These are phyloP conservation scores for Marasmarcha lunaedactyla DNA, from an alignment of 2,888 invertebrate genomes.

Conservation along the genomic window DNA sequence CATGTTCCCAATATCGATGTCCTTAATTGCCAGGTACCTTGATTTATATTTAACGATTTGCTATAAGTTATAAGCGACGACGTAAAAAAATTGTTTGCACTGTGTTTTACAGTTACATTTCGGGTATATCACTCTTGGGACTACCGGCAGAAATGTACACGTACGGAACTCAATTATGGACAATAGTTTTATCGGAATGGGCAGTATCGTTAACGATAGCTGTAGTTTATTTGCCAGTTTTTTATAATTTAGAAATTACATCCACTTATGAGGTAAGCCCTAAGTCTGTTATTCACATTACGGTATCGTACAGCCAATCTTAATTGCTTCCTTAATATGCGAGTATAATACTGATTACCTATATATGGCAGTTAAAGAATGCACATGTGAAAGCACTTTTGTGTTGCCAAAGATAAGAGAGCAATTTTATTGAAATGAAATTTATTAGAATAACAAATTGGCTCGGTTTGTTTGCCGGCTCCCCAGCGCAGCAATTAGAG, in stretches of 20 bases:
- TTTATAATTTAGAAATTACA: conserved; percentile 79
- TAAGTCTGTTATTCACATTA: neutral
- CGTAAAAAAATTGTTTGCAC: neutral
- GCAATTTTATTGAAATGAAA: no score
- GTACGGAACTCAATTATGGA: conserved; percentile 80
- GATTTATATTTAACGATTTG: neutral
- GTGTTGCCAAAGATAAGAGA: no score
- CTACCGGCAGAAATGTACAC: conserved; percentile 83
- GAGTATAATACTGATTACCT: no score
- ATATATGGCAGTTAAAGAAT: no score
- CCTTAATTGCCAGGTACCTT: conserved; percentile 78
- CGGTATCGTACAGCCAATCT: neutral
- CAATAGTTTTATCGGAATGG: conserved; percentile 73
- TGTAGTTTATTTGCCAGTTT: conserved; percentile 77
- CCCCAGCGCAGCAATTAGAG: no score
- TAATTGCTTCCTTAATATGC: conserved; percentile 1
- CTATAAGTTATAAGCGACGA: neutral
- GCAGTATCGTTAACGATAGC: conserved; percentile 77
- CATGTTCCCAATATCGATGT: conserved; percentile 84
- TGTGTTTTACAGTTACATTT: conserved; percentile 73
- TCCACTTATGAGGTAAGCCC: conserved; percentile 80
- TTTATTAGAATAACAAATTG: no score
- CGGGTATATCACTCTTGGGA: conserved; percentile 79
- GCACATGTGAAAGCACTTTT: no score
- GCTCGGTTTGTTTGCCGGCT: no score